Conservation (phyloP, 1,140 invertebrate genomes). For the Tribolium castaneum region DNA sequence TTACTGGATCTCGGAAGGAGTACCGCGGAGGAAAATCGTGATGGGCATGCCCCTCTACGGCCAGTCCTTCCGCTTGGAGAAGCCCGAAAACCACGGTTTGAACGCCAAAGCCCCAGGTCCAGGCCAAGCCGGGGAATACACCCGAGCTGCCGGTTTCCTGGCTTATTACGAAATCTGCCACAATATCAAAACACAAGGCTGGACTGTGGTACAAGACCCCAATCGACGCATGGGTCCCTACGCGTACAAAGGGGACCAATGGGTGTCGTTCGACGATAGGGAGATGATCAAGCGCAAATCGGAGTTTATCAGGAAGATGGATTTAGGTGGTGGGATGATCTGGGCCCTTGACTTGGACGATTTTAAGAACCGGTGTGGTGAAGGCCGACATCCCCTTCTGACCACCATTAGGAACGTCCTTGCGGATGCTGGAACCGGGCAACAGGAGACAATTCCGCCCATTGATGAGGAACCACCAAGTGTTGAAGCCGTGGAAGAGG, state of each 20-base stretch:
- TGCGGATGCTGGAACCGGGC: constrained; percentile 63
- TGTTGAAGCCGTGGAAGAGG: constrained; percentile 46
- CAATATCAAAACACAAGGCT: constrained; percentile 78
- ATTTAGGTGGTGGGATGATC: constrained; percentile 88
- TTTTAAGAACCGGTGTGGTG: constrained; percentile 78
- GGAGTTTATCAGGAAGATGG: constrained; percentile 78
- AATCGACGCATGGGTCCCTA: constrained; percentile 85
- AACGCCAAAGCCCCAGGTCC: constrained; percentile 80
- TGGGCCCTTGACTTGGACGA: constrained; percentile 93
- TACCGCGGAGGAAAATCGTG: constrained; percentile 81
- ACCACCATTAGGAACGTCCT: constrained; percentile 77
- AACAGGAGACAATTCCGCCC: constrained; percentile 41
- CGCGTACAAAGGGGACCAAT: constrained; percentile 86
- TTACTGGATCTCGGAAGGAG: constrained; percentile 88
- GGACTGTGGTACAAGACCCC: constrained; percentile 83
- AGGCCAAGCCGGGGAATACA: constrained; percentile 84
- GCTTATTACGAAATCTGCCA: constrained; percentile 93
- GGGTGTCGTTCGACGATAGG: constrained; percentile 89
- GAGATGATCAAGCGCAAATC: constrained; percentile 83
- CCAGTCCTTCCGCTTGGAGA: constrained; percentile 80
- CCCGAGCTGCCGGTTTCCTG: constrained; percentile 84
- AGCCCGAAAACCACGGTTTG: constrained; percentile 71
- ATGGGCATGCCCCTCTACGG: constrained; percentile 94
- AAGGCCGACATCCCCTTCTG: constrained; percentile 81
- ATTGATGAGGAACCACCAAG: background rate